These are phyloP conservation scores for Patella depressa DNA, from an alignment of 2,888 invertebrate genomes.

Conservation along the genomic window DNA sequence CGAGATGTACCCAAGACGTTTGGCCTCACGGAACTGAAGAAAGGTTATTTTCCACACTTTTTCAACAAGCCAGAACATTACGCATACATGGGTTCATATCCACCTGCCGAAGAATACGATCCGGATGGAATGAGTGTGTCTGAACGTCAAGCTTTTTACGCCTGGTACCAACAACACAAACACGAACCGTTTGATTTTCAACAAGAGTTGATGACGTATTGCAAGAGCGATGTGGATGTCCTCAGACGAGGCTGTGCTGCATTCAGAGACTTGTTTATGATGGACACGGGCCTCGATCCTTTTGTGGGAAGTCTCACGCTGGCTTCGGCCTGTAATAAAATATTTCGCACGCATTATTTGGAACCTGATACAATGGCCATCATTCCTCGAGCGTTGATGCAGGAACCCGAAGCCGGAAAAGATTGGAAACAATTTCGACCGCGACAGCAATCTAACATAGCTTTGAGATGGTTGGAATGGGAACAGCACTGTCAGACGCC, in stretches of 20 bases:
- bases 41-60: constrained; percentile 4
- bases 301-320: background rate
- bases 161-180: too few relatives aligned
- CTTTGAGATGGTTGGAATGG: background rate
- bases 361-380: too few relatives aligned
- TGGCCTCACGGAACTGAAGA: constrained; percentile 6
- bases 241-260: too few relatives aligned
- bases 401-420: too few relatives aligned
- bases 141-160: too few relatives aligned
- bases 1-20: background rate
- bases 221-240: too few relatives aligned
- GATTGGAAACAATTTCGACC: background rate
- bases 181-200: too few relatives aligned
- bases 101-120: too few relatives aligned
- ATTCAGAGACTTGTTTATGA: background rate
- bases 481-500: background rate
- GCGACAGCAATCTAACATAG: background rate
- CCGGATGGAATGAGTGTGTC: too few relatives aligned
- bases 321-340: background rate
- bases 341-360: background rate
- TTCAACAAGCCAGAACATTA: background rate
- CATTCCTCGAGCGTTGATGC: too few relatives aligned
- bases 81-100: background rate
- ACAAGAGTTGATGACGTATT: too few relatives aligned
- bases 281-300: background rate